phyloP scores from a whole-genome alignment of 1,140 invertebrate genomes.

The Agrypnia vestita region DNA sequence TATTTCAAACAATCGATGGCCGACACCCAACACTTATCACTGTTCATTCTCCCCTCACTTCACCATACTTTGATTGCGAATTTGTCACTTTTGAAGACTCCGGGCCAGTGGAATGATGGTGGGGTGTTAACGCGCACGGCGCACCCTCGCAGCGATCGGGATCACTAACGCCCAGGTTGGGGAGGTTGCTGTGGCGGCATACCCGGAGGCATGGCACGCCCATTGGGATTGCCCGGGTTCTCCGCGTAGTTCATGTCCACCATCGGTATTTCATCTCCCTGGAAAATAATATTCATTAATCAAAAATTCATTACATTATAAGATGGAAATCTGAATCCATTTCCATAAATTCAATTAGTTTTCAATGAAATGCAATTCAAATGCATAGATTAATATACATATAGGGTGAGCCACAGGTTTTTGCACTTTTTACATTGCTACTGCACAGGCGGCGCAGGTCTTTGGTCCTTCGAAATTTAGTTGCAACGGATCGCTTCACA shows the following conservation, averaged over 20 bases:
- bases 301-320: neutral
- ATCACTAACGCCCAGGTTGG: conserved; percentile 66
- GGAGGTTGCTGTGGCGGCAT: conserved; percentile 69
- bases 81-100: too few relatives aligned
- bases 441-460: too few relatives aligned
- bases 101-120: neutral
- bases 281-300: conserved; percentile 59
- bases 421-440: too few relatives aligned
- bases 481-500: too few relatives aligned
- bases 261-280: conserved; percentile 84
- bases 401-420: too few relatives aligned
- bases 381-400: too few relatives aligned
- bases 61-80: too few relatives aligned
- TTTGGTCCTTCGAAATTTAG: too few relatives aligned
- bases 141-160: neutral
- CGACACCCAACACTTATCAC: too few relatives aligned
- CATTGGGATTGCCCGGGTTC: conserved; percentile 71
- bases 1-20: too few relatives aligned
- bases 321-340: neutral
- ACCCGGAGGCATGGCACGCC: conserved; percentile 70
- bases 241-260: conserved; percentile 83
- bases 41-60: too few relatives aligned
- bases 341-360: neutral
- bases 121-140: neutral
- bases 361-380: too few relatives aligned